Evolutionary conservation across 2,113 vertebrate species (phyloP).

Genomic region (Gymnocephalus cernua): DNA sequence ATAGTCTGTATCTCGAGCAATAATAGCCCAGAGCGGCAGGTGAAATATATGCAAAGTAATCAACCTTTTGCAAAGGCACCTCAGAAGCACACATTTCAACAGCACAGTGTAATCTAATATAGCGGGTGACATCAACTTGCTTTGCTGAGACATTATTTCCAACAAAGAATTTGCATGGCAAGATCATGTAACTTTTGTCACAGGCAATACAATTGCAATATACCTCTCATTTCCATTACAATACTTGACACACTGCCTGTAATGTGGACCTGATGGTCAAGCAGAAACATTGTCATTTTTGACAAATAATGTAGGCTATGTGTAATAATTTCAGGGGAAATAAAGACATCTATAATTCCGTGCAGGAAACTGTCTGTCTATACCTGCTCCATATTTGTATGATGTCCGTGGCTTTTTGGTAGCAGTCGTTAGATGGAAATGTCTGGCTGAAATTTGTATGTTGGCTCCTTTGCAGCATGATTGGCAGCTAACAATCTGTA

Average conservation of each 20-base stretch:
- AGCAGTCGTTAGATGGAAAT: conserved; percentile 1
- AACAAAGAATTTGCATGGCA: conserved; percentile 57
- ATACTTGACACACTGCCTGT: conserved; percentile 27
- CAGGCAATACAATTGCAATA: conserved; percentile 60
- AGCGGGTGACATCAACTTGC: conserved; percentile 85
- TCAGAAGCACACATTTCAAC: conserved; percentile 91
- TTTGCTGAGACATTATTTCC: conserved; percentile 75
- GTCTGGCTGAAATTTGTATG: conserved; percentile 33
- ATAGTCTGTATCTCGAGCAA: conserved; percentile 87
- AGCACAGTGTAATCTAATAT: conserved; percentile 87
- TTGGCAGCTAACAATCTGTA: conserved; percentile 39
- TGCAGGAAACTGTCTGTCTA: neutral
- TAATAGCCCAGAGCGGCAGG: conserved; percentile 91
- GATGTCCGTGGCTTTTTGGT: conserved; percentile 1
- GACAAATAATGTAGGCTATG: conserved; percentile 9
- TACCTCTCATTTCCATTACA: conserved; percentile 49
- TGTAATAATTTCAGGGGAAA: conserved; percentile 27
- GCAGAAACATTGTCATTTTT: conserved; percentile 16
- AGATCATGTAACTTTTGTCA: conserved; percentile 61
- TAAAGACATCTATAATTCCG: neutral
- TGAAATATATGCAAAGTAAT: conserved; percentile 95
- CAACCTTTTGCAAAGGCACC: conserved; percentile 92
- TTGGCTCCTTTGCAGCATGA: conserved; percentile 51
- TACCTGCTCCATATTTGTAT: neutral
- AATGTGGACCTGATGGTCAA: conserved; percentile 41